Base-by-base conservation (phyloP, 2,888 invertebrate genomes). In the Chymomyza caudatula region DNA sequence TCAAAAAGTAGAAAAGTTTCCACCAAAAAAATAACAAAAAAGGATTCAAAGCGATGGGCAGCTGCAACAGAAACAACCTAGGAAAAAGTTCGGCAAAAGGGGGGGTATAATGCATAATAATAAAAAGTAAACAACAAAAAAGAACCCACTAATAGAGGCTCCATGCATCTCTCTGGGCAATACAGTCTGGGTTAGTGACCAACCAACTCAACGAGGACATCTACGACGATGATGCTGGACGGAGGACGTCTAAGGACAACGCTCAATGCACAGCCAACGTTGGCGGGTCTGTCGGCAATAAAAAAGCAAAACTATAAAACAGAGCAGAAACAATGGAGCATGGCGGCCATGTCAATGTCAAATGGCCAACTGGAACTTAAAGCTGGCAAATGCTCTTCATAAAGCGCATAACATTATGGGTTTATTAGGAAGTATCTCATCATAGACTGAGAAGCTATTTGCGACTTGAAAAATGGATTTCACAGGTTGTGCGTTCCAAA, bases 61-160 rank as follows among this genome's bases (percentile, higher is more conserved):
- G 11, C 11, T 37, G 11, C 11, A 19, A 44, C 20, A 25, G 44
- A n/a, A 0, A 17, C 42, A 37, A 37, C 1, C 5, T 4, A 6
- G 42, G 42, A 0, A 43, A 6, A 2, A 17, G 43, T 37, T 47
- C 5, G 47, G 17, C 6, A 15, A 2, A 15, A 3, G 2, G 15
- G 47, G 19, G 37, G 37, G 37, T 6, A 47, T 47, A 6, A 8
- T 11, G 6, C 20, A 13, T 22, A 51, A 22, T 51, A 17, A 51
- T 51, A 51, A 51, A 51, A 51, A 49, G 49, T 19, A 15, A 53
- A 13, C 60, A 67, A 49, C 4, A 55, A 22, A 17, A 22, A 51
- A 17, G 22, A 49, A 66, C 58, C 69, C 60, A 66, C 71, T 77
- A 77, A 76, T 71, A 62, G 74, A 77, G 71, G 74, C 71, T 37